Evolutionary conservation across 1,140 invertebrate genomes (phyloP).

Genomic region (Vollenhovia emeryi): DNA sequence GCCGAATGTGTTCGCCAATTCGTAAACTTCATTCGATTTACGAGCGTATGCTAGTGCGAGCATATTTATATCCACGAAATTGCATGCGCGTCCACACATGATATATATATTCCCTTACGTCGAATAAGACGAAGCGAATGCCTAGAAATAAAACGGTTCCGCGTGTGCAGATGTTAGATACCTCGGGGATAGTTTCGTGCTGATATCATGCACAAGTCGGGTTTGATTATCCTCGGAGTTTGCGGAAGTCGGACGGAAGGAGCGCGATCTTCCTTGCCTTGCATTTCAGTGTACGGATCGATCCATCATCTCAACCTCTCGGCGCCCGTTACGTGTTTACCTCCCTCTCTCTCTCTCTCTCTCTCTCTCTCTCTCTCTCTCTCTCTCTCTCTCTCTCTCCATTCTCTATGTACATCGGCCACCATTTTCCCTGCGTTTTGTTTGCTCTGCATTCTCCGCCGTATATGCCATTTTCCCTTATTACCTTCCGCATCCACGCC

Average conservation of each 20-base stretch:
- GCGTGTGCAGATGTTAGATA: not conserved
- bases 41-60: not conserved
- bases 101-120: not conserved
- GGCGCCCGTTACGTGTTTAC: constrained; percentile 8
- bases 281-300: not conserved
- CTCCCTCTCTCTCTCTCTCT: not conserved
- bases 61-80: not conserved
- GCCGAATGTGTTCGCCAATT: not conserved
- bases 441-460: constrained; percentile 17
- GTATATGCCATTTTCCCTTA: constrained; percentile 34
- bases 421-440: not conserved
- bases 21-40: not conserved
- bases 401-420: not conserved
- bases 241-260: constrained; percentile 4
- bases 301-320: constrained; percentile 6
- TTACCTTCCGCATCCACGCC: constrained; percentile 22
- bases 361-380: no score
- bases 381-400: no score
- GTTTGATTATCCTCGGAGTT: constrained; percentile 59
- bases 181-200: not conserved
- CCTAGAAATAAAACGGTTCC: not conserved
- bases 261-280: not conserved
- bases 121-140: not conserved
- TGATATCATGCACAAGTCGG: constrained; percentile 20
- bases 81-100: not conserved